phyloP scores from a whole-genome alignment of 2,797 vertebrate genomes.

The Sciurus carolinensis region DNA sequence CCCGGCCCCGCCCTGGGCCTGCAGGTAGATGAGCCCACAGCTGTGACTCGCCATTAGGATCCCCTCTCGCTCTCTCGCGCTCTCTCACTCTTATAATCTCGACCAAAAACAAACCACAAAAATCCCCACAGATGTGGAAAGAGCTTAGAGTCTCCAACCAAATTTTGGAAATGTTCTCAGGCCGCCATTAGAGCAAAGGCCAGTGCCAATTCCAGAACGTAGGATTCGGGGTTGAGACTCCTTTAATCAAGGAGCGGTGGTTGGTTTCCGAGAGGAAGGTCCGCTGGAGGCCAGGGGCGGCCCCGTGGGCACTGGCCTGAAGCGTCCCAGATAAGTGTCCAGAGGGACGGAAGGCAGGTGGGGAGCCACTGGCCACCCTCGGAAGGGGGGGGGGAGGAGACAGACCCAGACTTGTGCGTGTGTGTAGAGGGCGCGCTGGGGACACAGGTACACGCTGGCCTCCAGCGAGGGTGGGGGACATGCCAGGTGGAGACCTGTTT shows the following conservation, averaged over 20 bases:
- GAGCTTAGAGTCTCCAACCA: background rate
- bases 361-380: fast-evolving
- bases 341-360: background rate
- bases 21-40: background rate
- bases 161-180: background rate
- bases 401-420: too few relatives aligned
- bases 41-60: background rate
- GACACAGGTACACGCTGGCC: background rate
- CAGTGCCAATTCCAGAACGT: fast-evolving
- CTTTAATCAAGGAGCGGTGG: background rate
- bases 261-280: background rate
- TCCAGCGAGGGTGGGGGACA: background rate
- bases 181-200: background rate
- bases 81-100: background rate
- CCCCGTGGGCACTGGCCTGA: background rate
- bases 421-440: background rate
- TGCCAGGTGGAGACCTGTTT: background rate
- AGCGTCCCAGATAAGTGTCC: background rate
- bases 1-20: too few relatives aligned
- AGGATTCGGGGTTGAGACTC: background rate
- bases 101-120: background rate
- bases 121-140: background rate
- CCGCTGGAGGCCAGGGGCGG: background rate
- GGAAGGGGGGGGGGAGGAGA: background rate
- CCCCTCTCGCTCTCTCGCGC: background rate